These are phyloP conservation scores for Solenopsis fugax DNA, from an alignment of 1,140 invertebrate species.

Conservation along the genomic window DNA sequence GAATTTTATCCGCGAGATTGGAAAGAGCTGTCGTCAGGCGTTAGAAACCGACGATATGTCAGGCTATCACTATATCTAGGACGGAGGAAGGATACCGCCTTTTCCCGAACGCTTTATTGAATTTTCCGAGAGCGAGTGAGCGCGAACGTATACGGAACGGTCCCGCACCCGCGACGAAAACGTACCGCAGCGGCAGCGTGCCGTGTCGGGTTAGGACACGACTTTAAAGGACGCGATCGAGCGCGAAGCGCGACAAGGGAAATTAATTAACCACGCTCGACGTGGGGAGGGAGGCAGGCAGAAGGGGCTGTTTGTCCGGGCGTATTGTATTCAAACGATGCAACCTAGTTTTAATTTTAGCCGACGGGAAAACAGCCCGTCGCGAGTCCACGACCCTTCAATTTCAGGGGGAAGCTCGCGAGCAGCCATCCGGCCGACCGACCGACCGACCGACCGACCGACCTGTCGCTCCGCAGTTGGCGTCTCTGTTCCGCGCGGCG, in stretches of 20 bases:
- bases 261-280: constrained; percentile 67
- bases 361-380: constrained; percentile 39
- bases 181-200: constrained; percentile 26
- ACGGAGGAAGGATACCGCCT: constrained; percentile 54
- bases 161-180: constrained; percentile 49
- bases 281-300: background rate
- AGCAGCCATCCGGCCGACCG: constrained; percentile 6
- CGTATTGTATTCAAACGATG: constrained; percentile 59
- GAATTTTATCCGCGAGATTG: constrained; percentile 56
- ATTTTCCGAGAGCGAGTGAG: constrained; percentile 53
- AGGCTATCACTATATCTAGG: constrained; percentile 59
- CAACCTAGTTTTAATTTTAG: constrained; percentile 65
- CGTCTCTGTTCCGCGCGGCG: constrained; percentile 39
- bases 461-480: constrained; percentile 48
- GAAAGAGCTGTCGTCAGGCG: constrained; percentile 59
- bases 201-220: constrained; percentile 22
- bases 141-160: constrained; percentile 39
- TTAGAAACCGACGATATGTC: constrained; percentile 63
- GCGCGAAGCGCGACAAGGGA: constrained; percentile 54
- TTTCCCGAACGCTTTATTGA: constrained; percentile 67
- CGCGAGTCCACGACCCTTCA: constrained; percentile 45
- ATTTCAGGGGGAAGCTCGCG: constrained; percentile 24
- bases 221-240: constrained; percentile 52
- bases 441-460: constrained; percentile 10
- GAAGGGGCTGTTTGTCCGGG: constrained; percentile 43